Evolutionary conservation across 2,888 invertebrate genomes (phyloP), one percentile per base, ranked within the genome.

Genomic region (Drosophila mulleri): DNA sequence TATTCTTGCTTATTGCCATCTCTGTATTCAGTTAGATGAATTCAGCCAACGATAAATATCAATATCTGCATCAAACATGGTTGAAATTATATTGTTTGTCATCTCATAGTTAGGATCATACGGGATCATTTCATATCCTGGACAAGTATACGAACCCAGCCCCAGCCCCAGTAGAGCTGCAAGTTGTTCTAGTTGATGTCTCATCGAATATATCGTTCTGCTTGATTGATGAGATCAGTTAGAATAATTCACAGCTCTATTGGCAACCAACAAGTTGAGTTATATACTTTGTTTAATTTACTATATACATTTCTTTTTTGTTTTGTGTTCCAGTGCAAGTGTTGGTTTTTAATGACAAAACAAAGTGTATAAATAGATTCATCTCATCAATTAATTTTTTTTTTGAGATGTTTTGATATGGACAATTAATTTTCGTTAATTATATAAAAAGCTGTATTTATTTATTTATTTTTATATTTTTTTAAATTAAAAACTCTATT

Each of bases 231-330:
- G 59, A 48, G 59, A 63, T 71, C 71, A 54, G 52, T 35, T 3
- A 32, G 48, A 71, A 42, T 18, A 71, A 39, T 61, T 70, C 18
- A 12, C 35, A 45, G 2, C 42, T 53, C 45, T n/a, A 11, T 48
- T 18, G 20, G 12, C 26, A 48, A 39, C 26, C 37, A 23, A 14
- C 45, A 7, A 44, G 20, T 26, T 5, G 26, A 26, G 3, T 26
- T 26, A 26, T 5, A 5, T 26, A 26, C 5, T 26, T 26, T 26
- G 3, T 26, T 26, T 26, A 4, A 4, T 26, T 3, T 26, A 23
- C 2, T 23, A 23, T 2, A 23, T 23, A 23, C 2, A 23, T 23
- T 26, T 26, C 0, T 26, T n/a, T n/a, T n/a, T n/a, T n/a, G n/a
- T n/a, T n/a, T 26, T 26, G 26, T 26, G 26, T 26, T 26, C 3